Percentiles rank a stretch among this genome's conserved stretches.
Conservation (phyloP, 2,888 invertebrate genomes). For the Megastigmus dorsalis region DNA sequence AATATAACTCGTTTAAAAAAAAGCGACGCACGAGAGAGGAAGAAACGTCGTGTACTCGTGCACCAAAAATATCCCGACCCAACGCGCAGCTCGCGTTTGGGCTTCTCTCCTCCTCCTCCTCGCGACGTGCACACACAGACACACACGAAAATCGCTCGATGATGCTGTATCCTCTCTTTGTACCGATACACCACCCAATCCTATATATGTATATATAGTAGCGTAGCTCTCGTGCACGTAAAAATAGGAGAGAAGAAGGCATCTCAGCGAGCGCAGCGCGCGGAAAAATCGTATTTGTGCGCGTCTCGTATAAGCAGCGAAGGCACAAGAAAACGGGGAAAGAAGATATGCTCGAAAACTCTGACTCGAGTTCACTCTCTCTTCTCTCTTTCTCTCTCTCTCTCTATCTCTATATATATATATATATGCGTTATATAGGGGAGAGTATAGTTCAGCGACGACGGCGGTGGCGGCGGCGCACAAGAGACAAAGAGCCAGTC, state of each 20-base stretch:
- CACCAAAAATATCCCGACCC: constrained; percentile 39
- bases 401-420: background rate
- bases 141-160: constrained; percentile 9
- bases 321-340: no score
- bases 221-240: background rate
- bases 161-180: no score
- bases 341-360: no score
- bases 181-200: background rate
- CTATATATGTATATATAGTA: background rate
- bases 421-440: background rate
- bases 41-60: no score
- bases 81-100: no score
- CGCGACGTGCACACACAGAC: background rate
- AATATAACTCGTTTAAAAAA: no score
- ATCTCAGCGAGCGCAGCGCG: background rate
- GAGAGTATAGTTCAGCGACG: background rate
- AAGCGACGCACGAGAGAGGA: background rate
- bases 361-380: no score
- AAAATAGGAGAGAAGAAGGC: constrained; percentile 1
- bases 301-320: no score
- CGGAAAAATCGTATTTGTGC: constrained; percentile 6
- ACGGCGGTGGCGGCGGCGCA: background rate
- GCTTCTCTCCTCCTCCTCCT: no score
- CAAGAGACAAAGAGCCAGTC: constrained; percentile 53
- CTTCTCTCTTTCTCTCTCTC: no score